Percentiles rank a stretch among this genome's conserved stretches.
Evolutionary conservation across 1,140 invertebrate genomes (phyloP).

Genomic region (Muscidifurax raptorellus): DNA sequence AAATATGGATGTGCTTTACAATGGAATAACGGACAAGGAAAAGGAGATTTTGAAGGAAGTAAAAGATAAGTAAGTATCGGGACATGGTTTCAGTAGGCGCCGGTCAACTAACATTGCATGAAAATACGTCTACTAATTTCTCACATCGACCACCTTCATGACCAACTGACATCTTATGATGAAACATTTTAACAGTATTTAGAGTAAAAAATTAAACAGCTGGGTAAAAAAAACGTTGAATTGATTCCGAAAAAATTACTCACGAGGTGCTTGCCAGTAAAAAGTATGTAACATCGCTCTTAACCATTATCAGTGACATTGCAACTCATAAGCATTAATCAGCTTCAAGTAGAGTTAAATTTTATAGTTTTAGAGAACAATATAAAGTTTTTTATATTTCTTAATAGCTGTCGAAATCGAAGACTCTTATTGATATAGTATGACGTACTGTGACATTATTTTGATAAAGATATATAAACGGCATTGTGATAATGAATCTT

Average conservation of each 20-base stretch:
- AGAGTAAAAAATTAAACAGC: background rate
- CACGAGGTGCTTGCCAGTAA: background rate
- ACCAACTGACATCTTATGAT: background rate
- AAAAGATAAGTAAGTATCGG: constrained; percentile 78
- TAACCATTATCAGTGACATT: background rate
- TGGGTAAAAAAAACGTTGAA: background rate
- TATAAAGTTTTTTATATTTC: constrained; percentile 56
- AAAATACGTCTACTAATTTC: background rate
- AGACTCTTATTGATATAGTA: constrained; percentile 56
- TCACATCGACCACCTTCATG: background rate
- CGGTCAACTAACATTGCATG: background rate
- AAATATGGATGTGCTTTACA: constrained; percentile 78
- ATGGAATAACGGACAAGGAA: constrained; percentile 80
- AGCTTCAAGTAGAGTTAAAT: constrained; percentile 2
- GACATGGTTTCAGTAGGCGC: background rate
- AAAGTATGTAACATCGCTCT: background rate
- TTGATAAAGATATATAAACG: constrained; percentile 18
- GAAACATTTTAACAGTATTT: background rate
- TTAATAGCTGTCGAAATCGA: constrained; percentile 60
- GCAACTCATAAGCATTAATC: constrained; percentile 25
- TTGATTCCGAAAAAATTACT: too few species aligned
- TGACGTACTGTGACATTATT: constrained; percentile 48
- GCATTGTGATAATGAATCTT: constrained; percentile 31
- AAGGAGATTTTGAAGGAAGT: constrained; percentile 78
- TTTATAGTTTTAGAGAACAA: background rate